phyloP scores from a whole-genome alignment of 1,140 invertebrate genomes.

The Archegozetes longisetosus region DNA sequence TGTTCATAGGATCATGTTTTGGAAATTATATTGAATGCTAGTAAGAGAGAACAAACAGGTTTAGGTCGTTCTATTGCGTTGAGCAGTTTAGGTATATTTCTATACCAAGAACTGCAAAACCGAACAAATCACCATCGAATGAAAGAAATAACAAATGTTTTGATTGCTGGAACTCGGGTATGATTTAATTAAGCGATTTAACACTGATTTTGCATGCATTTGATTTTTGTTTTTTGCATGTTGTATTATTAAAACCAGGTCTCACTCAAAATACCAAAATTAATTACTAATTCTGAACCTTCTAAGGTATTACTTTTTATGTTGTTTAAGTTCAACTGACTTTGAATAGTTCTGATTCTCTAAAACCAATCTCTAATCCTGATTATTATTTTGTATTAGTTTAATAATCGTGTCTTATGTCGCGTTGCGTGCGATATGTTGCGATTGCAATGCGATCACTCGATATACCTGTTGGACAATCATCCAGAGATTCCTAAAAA shows the following conservation, averaged over 20 bases:
- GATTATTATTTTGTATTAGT: slow-evolving; percentile 33
- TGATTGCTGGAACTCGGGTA: slow-evolving; percentile 70
- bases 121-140: slow-evolving; percentile 48
- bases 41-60: slow-evolving; percentile 68
- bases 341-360: background rate
- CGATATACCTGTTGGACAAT: slow-evolving; percentile 47
- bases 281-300: background rate
- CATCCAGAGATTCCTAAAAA: slow-evolving; percentile 59
- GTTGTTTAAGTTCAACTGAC: background rate
- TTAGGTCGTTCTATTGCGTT: slow-evolving; percentile 71
- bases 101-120: slow-evolving; percentile 55
- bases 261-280: background rate
- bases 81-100: slow-evolving; percentile 66
- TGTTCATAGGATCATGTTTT: slow-evolving; percentile 63
- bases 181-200: background rate
- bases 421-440: slow-evolving; percentile 75
- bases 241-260: background rate
- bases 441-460: slow-evolving; percentile 60
- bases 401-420: slow-evolving; percentile 62
- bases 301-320: background rate
- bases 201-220: background rate
- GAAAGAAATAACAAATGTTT: slow-evolving; percentile 63
- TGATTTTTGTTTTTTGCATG: background rate
- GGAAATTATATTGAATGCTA: slow-evolving; percentile 64
- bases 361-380: background rate